These are phyloP conservation scores for Neodiprion virginianus DNA, from an alignment of 1,140 invertebrate species.

Conservation along the genomic window DNA sequence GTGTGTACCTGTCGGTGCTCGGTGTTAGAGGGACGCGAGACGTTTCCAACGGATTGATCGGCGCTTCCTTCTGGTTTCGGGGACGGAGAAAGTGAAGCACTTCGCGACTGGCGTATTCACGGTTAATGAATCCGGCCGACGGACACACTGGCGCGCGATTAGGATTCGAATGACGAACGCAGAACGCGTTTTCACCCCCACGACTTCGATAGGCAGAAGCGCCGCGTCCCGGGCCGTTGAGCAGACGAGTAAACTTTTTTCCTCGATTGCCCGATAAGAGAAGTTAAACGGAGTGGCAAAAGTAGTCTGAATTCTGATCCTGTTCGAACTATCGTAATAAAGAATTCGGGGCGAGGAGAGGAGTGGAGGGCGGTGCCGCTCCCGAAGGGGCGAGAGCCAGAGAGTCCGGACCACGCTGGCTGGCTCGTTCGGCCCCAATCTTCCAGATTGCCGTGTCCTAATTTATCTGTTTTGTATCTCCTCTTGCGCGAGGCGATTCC, in stretches of 20 bases:
- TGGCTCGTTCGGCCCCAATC: not conserved
- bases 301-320: conserved; percentile 45
- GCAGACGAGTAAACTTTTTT: conserved; percentile 3
- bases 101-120: not conserved
- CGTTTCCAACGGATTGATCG: not conserved
- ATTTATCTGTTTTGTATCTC: conserved; percentile 7
- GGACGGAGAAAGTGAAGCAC: not conserved
- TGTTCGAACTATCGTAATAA: conserved; percentile 44
- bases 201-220: not conserved
- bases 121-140: not conserved
- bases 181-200: not conserved
- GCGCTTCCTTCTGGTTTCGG: not conserved
- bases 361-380: not conserved
- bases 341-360: conserved; percentile 27
- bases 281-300: conserved; percentile 43
- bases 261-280: conserved; percentile 26
- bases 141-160: not conserved
- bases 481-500: not conserved
- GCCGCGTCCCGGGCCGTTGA: not conserved
- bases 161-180: not conserved
- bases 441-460: conserved; percentile 3
- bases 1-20: too few relatives aligned
- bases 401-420: too few relatives aligned
- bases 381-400: too few relatives aligned
- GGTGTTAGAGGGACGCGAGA: too few relatives aligned